These are phyloP conservation scores for Cylas formicarius DNA, from an alignment of 1,140 invertebrate species.

Conservation along the genomic window DNA sequence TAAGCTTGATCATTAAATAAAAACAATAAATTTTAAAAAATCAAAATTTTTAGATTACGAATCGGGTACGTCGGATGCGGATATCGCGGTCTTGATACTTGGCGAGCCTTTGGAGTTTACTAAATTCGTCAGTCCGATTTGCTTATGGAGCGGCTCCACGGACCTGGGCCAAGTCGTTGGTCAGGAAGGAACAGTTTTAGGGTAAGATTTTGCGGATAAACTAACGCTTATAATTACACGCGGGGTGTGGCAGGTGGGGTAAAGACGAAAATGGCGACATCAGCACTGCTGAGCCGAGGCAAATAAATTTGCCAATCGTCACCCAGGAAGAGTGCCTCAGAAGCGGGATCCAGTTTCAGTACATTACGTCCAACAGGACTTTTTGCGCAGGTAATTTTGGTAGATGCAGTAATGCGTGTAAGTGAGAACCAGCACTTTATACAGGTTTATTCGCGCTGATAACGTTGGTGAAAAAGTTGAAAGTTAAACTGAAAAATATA, in stretches of 20 bases:
- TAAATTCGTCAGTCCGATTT: conserved; percentile 47
- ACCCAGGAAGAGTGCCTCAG: conserved; percentile 50
- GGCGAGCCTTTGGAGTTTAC: conserved; percentile 29
- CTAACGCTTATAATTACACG: too few species aligned
- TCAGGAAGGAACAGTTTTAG: conserved; percentile 41
- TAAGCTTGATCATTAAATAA: not conserved
- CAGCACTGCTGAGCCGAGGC: conserved; percentile 46
- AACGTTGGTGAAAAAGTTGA: too few species aligned
- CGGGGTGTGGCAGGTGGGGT: conserved; percentile 47
- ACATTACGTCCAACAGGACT: conserved; percentile 51
- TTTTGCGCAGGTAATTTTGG: conserved; percentile 48
- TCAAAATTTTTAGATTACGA: conserved; percentile 37
- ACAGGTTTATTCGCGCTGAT: too few species aligned
- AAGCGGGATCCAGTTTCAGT: conserved; percentile 40
- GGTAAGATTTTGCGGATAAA: too few species aligned
- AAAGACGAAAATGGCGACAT: conserved; percentile 47
- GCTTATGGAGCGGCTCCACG: conserved; percentile 46
- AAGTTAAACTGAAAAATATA: too few species aligned
- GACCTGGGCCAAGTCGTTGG: conserved; percentile 40
- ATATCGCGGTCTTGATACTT: conserved; percentile 32
- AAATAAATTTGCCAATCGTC: conserved; percentile 50
- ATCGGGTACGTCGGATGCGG: conserved; percentile 28
- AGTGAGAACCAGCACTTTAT: too few species aligned
- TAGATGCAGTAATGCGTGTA: not conserved
- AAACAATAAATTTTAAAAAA: too few species aligned